phyloP scores from a whole-genome alignment of 2,888 invertebrate species.

The Zygaena filipendulae region DNA sequence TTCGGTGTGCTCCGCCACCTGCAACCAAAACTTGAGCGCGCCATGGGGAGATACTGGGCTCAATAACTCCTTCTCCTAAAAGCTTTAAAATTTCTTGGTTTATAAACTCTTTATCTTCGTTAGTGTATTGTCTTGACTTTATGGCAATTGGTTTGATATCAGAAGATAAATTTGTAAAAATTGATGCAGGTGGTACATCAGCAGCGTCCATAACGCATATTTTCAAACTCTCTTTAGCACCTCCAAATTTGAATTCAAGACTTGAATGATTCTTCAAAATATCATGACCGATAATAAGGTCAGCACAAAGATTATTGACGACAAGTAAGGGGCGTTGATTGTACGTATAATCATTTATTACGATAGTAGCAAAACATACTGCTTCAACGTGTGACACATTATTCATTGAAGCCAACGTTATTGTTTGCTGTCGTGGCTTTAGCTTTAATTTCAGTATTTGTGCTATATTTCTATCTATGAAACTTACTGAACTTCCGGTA shows the following conservation, averaged over 20 bases:
- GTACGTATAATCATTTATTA: neutral
- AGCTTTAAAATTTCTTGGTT: constrained; percentile 5
- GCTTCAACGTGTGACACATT: neutral
- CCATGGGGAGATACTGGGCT: constrained; percentile 14
- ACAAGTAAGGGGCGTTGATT: neutral
- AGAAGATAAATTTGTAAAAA: too few species aligned
- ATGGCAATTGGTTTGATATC: too few species aligned
- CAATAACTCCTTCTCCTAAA: constrained; percentile 5
- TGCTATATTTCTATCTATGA: neutral
- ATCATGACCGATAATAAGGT: constrained; percentile 1
- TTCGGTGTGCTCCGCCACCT: constrained; percentile 14
- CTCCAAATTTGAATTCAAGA: neutral
- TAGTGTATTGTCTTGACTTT: constrained; percentile 1
- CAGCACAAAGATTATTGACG: neutral
- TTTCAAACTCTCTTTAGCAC: too few species aligned
- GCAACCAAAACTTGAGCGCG: constrained; percentile 17
- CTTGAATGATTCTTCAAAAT: neutral
- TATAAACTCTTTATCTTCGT: constrained; percentile 8
- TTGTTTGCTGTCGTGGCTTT: neutral
- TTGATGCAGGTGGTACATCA: too few species aligned
- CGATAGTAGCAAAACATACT: neutral
- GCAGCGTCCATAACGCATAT: too few species aligned
- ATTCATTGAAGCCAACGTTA: neutral
- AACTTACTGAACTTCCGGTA: constrained; percentile 1
- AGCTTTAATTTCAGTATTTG: neutral